Evolutionary conservation across 2,888 invertebrate species (phyloP), one percentile per base, ranked within the genome.

Genomic region (Craniophora ligustri): DNA sequence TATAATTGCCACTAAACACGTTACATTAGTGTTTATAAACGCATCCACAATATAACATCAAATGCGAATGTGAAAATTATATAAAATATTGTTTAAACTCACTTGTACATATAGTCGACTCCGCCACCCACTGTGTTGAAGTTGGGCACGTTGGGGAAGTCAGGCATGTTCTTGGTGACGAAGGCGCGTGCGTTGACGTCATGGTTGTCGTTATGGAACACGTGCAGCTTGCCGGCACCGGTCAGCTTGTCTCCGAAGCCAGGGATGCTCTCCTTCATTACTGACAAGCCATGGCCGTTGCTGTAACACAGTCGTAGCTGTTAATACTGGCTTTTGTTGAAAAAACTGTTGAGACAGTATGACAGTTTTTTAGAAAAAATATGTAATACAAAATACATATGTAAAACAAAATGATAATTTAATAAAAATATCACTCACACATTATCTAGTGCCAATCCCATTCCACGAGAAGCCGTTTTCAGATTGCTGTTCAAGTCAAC

Each of bases 91-190:
- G n/a, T n/a, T n/a, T 21, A 21, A 21, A 32, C 19, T 32, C 36
- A 5, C 40, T 68, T 68, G 19, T 18, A 69, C 23, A 49, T 57
- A 13, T 73, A 71, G 26, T 69, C 68, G 5, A 67, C 45, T 0
- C 69, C 69, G 6, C 56, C 72, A 0, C 73, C 72, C n/a, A 55
- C 7, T 5, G 72, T 72, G 14, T 72, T 72, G 15, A 26, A 63
- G 45, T 63, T 67, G 0, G 69, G 69, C 1, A 41, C 35, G 19
- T 35, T 5, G 0, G 72, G 59, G 14, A 46, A 32, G 31, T 10
- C 15, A 5, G 69, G 72, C 35, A 72, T 60, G 34, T 63, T 67
- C 10, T 36, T 63, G 15, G 59, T 49, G 11, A 72, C 5, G 11
- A 68, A 72, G 1, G 51, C 69, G 0, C 32, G 36, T 1, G 63